phyloP scores from a whole-genome alignment of 2,797 vertebrate genomes.

The Poeciliopsis paucimaculata region DNA sequence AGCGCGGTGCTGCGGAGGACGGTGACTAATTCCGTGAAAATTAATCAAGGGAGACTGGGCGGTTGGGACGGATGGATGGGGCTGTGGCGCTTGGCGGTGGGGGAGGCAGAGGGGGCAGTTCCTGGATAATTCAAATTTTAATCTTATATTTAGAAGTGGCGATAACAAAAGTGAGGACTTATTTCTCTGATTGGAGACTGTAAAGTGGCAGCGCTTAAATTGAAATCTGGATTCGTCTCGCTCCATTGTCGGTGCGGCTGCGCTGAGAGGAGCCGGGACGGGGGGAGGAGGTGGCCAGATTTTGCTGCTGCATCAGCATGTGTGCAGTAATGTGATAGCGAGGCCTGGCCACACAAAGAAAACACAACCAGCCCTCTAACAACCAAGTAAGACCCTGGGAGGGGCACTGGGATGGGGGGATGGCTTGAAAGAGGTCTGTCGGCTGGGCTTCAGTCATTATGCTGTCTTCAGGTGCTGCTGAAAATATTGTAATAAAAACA shows the following conservation, averaged over 20 bases:
- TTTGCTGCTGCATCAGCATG: constrained; percentile 83
- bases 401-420: constrained; percentile 34
- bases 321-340: constrained; percentile 83
- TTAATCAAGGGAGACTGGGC: constrained; percentile 50
- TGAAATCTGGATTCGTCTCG: constrained; percentile 65
- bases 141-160: constrained; percentile 57
- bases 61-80: constrained; percentile 2
- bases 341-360: constrained; percentile 80
- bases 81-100: background rate
- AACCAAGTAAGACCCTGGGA: constrained; percentile 68
- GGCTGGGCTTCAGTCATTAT: constrained; percentile 51
- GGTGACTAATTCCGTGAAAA: constrained; percentile 69
- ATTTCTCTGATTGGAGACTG: constrained; percentile 51
- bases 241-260: constrained; percentile 57
- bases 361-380: constrained; percentile 78
- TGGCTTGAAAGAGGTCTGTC: constrained; percentile 15
- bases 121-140: constrained; percentile 61
- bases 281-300: constrained; percentile 18
- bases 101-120: constrained; percentile 25
- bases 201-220: constrained; percentile 54
- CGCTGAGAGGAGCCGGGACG: constrained; percentile 31
- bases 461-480: constrained; percentile 49
- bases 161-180: constrained; percentile 58
- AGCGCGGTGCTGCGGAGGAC: constrained; percentile 36
- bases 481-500: constrained; percentile 39